Evolutionary conservation across 2,797 vertebrate species (phyloP), one percentile per base, ranked within the genome.

Genomic region (Sebastes alutus): DNA sequence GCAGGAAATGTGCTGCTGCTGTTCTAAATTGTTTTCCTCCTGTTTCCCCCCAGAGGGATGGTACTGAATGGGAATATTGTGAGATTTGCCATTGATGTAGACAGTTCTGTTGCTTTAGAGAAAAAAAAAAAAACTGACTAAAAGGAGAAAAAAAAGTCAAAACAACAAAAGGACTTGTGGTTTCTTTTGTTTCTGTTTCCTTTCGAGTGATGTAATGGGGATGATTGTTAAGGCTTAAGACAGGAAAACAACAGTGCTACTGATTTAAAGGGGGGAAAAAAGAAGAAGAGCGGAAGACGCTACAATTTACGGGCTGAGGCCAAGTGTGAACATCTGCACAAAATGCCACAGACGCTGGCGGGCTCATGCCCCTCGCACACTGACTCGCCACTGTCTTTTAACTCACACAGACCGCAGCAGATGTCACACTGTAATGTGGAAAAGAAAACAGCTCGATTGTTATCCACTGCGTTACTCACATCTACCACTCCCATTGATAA

Each of bases 1-100:
- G 88, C 84, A 77, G 86, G 33, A 88, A 54, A 85, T 60, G 65
- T 80, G 82, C 66, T 89, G 88, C 89, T 93, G 86, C 81, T 92
- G 72, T 70, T 88, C 71, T 78, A 29, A 86, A 75, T 74, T 35
- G 74, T 90, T 88, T 81, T 77, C 79, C 83, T 86, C 83, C 75
- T 77, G 58, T 83, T 64, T 78, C 73, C 63, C 73, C 63, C 71
- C 54, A 4, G 69, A 78, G 82, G 84, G 77, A 86, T 70, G 81
- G 88, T 87, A 86, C 87, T 78, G 80, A 93, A 89, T 84, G 85
- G 85, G 83, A 82, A 88, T 85, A 72, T 89, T 89, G 85, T 90
- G 77, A 82, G 78, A 77, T 89, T 92, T 92, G 87, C 89, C 91
- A 88, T 93, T 91, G 87, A 85, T 94, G 90, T 94, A 92, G 86